A percentile compares a stretch with the other conserved stretches of the same genome.
These are phyloP conservation scores for Stenotaenia linearis DNA, from an alignment of 2,888 invertebrate genomes.

Conservation along the genomic window DNA sequence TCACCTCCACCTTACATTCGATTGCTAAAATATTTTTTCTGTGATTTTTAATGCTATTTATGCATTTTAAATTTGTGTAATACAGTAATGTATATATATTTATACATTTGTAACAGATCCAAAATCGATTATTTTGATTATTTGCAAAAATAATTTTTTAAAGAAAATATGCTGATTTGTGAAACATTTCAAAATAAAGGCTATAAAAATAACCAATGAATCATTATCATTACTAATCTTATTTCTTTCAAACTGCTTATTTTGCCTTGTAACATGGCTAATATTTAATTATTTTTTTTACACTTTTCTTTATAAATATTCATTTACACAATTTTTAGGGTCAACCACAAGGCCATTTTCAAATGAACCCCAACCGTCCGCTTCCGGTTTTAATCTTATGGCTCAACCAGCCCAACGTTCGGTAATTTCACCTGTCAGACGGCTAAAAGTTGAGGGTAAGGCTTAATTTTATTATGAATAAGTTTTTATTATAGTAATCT, in stretches of 20 bases:
- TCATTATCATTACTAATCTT: not conserved
- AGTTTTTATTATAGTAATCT: too few species aligned
- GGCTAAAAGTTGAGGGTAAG: too few species aligned
- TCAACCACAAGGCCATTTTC: not conserved
- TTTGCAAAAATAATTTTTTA: not conserved
- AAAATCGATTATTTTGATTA: not conserved
- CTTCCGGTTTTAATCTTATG: not conserved
- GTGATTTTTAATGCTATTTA: not conserved
- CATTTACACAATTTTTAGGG: not conserved
- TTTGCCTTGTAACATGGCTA: not conserved
- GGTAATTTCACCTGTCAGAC: not conserved
- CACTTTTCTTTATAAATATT: not conserved
- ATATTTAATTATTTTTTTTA: not conserved
- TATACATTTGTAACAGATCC: not conserved
- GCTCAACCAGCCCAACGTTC: too few species aligned
- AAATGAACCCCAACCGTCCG: not conserved
- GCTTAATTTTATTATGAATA: too few species aligned
- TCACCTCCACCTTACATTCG: too few species aligned
- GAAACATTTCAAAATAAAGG: not conserved
- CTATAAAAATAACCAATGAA: not conserved
- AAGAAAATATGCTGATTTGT: not conserved
- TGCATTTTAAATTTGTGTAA: not conserved
- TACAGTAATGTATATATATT: too few species aligned
- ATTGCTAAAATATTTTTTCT: not conserved
- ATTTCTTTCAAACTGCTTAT: not conserved